These are phyloP conservation scores for Malacoraja senta DNA, from an alignment of 2,797 vertebrate species.

Conservation along the genomic window DNA sequence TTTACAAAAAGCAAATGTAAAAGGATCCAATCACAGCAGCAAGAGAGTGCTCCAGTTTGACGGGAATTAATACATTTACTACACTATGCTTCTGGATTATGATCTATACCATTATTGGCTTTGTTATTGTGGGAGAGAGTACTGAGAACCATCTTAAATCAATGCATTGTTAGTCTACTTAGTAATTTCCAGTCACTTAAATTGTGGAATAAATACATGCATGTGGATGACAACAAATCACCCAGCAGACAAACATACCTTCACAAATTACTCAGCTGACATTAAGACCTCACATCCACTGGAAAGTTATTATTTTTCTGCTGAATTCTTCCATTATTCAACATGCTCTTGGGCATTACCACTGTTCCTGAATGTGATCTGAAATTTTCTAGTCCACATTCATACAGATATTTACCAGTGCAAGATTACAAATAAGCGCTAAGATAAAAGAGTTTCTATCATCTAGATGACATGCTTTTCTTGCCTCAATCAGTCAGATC, in stretches of 20 bases:
- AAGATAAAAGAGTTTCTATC: neutral
- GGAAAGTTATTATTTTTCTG: neutral
- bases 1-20: neutral
- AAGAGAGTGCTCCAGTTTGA: neutral
- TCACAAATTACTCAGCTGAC: neutral
- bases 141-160: neutral
- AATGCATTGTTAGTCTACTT: neutral
- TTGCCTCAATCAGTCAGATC: too few species aligned
- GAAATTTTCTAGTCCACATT: neutral
- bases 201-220: neutral
- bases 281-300: neutral
- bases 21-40: neutral
- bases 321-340: neutral
- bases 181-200: neutral
- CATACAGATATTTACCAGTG: neutral
- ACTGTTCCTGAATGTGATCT: neutral
- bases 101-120: neutral
- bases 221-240: neutral
- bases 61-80: neutral
- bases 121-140: neutral
- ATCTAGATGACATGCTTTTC: too few species aligned
- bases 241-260: neutral
- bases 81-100: neutral
- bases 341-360: neutral
- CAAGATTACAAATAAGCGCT: neutral